These are phyloP conservation scores for Brachionus calyciflorus DNA, from an alignment of 1,140 invertebrate species.

Conservation along the genomic window DNA sequence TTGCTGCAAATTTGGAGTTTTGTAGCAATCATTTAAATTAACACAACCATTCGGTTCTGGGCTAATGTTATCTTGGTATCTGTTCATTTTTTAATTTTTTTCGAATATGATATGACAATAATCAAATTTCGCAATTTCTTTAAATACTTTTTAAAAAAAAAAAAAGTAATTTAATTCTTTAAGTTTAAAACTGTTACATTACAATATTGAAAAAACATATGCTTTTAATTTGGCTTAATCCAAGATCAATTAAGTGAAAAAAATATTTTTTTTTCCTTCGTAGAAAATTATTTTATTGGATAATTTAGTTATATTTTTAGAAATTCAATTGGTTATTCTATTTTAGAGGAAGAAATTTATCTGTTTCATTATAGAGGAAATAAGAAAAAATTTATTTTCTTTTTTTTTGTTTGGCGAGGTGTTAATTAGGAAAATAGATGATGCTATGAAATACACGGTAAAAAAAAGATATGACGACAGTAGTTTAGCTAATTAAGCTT, in stretches of 20 bases:
- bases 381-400: slow-evolving; percentile 19
- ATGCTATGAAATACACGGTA: slow-evolving; percentile 26
- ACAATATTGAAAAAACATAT: neutral
- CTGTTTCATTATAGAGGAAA: neutral
- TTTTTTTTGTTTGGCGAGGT: too few relatives aligned
- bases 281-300: slow-evolving; percentile 24
- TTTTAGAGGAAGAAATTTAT: slow-evolving; percentile 2
- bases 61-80: slow-evolving; percentile 24
- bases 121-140: too few relatives aligned
- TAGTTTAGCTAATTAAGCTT: slow-evolving; percentile 35
- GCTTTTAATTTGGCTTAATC: slow-evolving; percentile 26
- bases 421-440: slow-evolving; percentile 44
- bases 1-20: slow-evolving; percentile 21
- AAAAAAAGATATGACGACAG: neutral
- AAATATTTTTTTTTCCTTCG: neutral
- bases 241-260: slow-evolving; percentile 42
- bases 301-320: neutral
- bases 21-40: slow-evolving; percentile 32
- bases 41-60: slow-evolving; percentile 6
- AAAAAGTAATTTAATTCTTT: slow-evolving; percentile 32
- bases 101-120: too few relatives aligned
- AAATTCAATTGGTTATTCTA: neutral
- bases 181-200: slow-evolving; percentile 32
- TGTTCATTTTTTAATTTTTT: slow-evolving; percentile 7
- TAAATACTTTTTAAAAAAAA: too few relatives aligned